phyloP scores from a whole-genome alignment of 2,113 vertebrate species.

The Centropristis striata region DNA sequence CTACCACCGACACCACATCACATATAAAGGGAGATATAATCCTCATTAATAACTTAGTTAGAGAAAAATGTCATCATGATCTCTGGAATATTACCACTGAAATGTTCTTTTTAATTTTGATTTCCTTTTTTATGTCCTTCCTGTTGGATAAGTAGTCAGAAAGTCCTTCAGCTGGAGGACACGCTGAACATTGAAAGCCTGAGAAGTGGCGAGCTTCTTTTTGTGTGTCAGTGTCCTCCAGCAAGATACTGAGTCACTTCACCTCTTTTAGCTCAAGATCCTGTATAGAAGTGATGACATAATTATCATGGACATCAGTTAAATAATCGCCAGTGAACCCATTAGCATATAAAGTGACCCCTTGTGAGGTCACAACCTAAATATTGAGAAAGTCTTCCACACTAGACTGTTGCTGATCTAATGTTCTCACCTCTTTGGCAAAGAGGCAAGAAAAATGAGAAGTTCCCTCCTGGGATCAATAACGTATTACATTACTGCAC shows the following conservation, averaged over 20 bases:
- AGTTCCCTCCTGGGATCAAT: constrained; percentile 18
- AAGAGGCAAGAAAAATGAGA: background rate
- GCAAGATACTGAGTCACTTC: background rate
- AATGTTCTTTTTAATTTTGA: background rate
- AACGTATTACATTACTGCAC: constrained; percentile 11
- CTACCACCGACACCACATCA: background rate
- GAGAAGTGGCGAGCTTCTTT: background rate
- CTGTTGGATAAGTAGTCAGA: background rate
- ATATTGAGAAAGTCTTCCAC: background rate
- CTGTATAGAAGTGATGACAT: background rate
- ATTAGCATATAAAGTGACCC: background rate
- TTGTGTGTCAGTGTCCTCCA: background rate
- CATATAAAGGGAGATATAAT: background rate
- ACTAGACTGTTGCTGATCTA: background rate
- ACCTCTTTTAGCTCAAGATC: too few species aligned
- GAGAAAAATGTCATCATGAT: too few species aligned
- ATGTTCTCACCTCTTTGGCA: background rate
- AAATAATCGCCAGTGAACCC: background rate
- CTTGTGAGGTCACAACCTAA: background rate
- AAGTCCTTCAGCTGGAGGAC: constrained; percentile 11
- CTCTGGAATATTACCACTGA: background rate
- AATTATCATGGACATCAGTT: background rate
- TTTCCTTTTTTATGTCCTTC: background rate
- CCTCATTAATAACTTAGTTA: background rate
- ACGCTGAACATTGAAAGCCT: background rate